phyloP scores from a whole-genome alignment of 2,113 vertebrate genomes.

The Andinoacara biseriatus region DNA sequence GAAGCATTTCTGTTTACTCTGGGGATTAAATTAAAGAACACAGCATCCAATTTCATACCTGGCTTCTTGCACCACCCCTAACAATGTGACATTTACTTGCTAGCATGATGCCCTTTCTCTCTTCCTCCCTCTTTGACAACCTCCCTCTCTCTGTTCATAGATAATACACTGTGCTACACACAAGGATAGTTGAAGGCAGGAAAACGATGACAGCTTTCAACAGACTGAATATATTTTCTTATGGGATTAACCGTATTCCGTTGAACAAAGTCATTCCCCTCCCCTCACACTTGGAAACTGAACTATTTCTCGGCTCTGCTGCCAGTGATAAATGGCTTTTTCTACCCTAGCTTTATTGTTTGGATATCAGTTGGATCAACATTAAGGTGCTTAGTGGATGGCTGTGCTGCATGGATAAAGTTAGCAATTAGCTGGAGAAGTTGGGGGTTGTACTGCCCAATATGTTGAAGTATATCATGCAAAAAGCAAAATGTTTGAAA shows the following conservation, averaged over 20 bases:
- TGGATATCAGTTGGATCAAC: slow-evolving; percentile 29
- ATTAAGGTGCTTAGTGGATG: slow-evolving; percentile 32
- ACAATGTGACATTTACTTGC: slow-evolving; percentile 66
- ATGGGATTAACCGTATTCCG: slow-evolving; percentile 50
- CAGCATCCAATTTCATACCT: slow-evolving; percentile 82
- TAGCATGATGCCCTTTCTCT: slow-evolving; percentile 57
- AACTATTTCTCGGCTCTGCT: slow-evolving; percentile 22
- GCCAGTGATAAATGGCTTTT: slow-evolving; percentile 29
- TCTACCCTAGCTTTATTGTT: slow-evolving; percentile 20
- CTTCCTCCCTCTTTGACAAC: neutral
- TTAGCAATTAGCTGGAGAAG: slow-evolving; percentile 59
- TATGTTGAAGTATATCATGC: slow-evolving; percentile 10
- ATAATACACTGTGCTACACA: slow-evolving; percentile 31
- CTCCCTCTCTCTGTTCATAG: neutral
- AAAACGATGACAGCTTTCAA: slow-evolving; percentile 34
- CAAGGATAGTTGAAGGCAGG: neutral
- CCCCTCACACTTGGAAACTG: slow-evolving; percentile 14
- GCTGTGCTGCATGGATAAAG: slow-evolving; percentile 49
- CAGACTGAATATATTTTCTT: slow-evolving; percentile 35
- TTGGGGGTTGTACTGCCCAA: neutral
- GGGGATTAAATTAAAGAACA: slow-evolving; percentile 80
- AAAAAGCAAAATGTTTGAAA: slow-evolving; percentile 5
- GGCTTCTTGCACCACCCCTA: slow-evolving; percentile 61
- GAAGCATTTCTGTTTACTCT: slow-evolving; percentile 69
- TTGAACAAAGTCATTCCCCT: slow-evolving; percentile 11